These are phyloP conservation scores for Clarias magur DNA, from an alignment of 2,113 vertebrate species.

Conservation along the genomic window DNA sequence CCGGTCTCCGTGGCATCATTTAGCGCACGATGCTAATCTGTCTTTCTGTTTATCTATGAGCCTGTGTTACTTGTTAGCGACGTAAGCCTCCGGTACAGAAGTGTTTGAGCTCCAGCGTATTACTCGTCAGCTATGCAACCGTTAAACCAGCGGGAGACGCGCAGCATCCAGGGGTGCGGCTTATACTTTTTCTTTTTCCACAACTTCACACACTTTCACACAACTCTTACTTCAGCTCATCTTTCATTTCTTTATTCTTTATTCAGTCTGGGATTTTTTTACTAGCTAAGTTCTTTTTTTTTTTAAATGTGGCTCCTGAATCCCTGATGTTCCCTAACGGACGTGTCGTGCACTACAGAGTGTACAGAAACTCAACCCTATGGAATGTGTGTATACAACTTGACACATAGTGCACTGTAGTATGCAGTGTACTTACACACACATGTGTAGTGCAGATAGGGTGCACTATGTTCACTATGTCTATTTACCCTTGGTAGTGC, in stretches of 20 bases:
- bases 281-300: too few relatives aligned
- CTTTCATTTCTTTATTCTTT: background rate
- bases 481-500: background rate
- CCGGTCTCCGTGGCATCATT: background rate
- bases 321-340: background rate
- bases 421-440: background rate
- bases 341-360: background rate
- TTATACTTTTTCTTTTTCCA: background rate
- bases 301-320: background rate
- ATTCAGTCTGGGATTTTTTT: background rate
- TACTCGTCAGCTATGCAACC: conserved; percentile 25
- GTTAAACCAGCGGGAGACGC: background rate
- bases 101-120: conserved; percentile 3
- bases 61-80: background rate
- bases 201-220: background rate
- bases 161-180: background rate
- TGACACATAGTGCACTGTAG: background rate
- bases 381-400: background rate
- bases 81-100: background rate
- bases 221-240: background rate
- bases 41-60: background rate
- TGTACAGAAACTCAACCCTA: background rate
- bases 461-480: background rate
- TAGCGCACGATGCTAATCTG: background rate
- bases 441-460: background rate